Conservation (phyloP, 2,113 vertebrate genomes). For the Malurus alboscapulatus region DNA sequence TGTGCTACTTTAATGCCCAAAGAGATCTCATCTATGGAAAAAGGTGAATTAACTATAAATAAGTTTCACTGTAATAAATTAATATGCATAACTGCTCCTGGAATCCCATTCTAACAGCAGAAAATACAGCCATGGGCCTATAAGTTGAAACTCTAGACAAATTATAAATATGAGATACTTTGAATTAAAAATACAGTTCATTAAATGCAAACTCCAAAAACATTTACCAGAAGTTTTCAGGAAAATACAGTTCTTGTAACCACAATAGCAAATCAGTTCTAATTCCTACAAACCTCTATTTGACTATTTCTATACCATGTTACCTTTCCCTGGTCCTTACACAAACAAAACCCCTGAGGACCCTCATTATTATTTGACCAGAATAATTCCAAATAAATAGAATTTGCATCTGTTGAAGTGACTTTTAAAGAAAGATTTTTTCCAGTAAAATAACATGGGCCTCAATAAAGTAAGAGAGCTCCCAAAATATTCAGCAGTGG, state of each 20-base stretch:
- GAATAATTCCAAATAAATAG: not conserved
- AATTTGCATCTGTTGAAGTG: not conserved
- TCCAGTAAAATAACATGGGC: not conserved
- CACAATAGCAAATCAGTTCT: not conserved
- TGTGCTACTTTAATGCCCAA: not conserved
- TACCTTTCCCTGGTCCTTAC: not conserved
- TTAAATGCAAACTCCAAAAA: not conserved
- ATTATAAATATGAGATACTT: not conserved
- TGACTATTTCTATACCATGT: not conserved
- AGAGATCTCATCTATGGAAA: not conserved
- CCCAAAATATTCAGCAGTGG: conserved; percentile 34
- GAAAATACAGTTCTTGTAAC: not conserved
- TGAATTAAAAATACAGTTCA: not conserved
- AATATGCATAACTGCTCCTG: not conserved
- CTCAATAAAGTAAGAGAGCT: not conserved
- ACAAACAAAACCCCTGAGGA: not conserved
- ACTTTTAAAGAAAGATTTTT: not conserved
- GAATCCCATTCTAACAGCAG: not conserved
- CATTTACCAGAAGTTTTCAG: not conserved
- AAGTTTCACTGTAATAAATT: not conserved
- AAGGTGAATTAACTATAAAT: not conserved
- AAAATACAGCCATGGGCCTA: not conserved
- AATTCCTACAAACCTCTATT: not conserved
- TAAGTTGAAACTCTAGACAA: not conserved
- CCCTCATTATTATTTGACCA: not conserved